phyloP scores from a whole-genome alignment of 2,888 invertebrate genomes.

The Acronicta psi region DNA sequence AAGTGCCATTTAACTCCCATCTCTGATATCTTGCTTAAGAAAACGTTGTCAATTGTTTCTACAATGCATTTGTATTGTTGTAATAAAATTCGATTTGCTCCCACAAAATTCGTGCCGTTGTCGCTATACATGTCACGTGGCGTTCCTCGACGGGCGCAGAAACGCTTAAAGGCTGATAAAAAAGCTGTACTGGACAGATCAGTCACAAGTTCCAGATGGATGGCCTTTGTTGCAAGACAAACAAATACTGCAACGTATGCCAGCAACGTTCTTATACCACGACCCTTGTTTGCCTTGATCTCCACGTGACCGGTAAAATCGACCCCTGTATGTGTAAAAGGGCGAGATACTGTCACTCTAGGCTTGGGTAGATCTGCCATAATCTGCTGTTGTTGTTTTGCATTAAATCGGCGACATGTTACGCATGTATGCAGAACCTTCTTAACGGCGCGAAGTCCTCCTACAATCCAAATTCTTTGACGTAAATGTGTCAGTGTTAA shows the following conservation, averaged over 20 bases:
- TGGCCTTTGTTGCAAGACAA: slow-evolving; percentile 8
- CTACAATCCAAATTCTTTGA: not conserved
- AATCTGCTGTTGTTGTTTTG: not conserved
- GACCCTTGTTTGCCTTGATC: not conserved
- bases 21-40: slow-evolving; percentile 1
- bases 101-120: slow-evolving; percentile 9
- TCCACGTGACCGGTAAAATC: not conserved
- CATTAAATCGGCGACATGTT: no score
- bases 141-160: no score
- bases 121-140: not conserved
- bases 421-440: no score
- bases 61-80: not conserved
- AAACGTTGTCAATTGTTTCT: not conserved
- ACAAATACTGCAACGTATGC: slow-evolving; percentile 7
- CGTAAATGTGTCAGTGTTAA: slow-evolving; percentile 7
- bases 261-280: not conserved
- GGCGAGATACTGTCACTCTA: no score
- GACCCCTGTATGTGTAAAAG: not conserved
- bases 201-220: no score
- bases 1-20: slow-evolving; percentile 5
- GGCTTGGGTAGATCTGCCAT: no score
- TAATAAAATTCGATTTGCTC: slow-evolving; percentile 6
- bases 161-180: no score
- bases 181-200: no score
- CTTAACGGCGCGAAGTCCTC: no score